A percentile compares a stretch with the other conserved stretches of the same genome.
Evolutionary conservation across 2,797 vertebrate genomes (phyloP).

Genomic region (Neosilurus hyrtlii): DNA sequence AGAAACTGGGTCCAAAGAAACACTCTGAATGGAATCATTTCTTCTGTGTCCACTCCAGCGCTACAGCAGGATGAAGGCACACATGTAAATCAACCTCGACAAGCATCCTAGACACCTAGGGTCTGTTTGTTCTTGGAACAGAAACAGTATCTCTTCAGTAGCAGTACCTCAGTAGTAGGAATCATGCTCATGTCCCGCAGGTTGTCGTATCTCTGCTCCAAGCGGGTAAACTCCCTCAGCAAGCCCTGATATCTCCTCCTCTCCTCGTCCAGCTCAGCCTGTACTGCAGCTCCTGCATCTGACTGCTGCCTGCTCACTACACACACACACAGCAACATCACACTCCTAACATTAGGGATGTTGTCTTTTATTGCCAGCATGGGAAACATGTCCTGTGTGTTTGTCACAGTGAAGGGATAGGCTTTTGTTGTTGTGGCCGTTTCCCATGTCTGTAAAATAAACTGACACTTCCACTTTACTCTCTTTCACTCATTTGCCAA

Average conservation of each 20-base stretch:
- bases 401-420: background rate
- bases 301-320: slow-evolving; percentile 62
- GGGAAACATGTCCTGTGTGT: background rate
- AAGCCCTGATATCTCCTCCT: slow-evolving; percentile 75
- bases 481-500: background rate
- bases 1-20: slow-evolving; percentile 65
- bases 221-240: slow-evolving; percentile 75
- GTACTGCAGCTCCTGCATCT: slow-evolving; percentile 61
- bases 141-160: background rate
- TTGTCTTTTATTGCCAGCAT: background rate
- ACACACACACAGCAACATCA: slow-evolving; percentile 3
- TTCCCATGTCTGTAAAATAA: background rate
- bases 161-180: slow-evolving; percentile 45
- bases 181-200: slow-evolving; percentile 74
- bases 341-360: background rate
- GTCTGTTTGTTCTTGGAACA: background rate
- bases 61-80: slow-evolving; percentile 57
- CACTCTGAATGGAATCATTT: slow-evolving; percentile 69
- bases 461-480: background rate
- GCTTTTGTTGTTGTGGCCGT: too few relatives aligned
- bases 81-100: background rate
- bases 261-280: slow-evolving; percentile 76
- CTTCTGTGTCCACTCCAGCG: slow-evolving; percentile 63
- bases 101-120: background rate
- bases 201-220: slow-evolving; percentile 81